These are phyloP conservation scores for Pelmatolapia mariae DNA, from an alignment of 2,113 vertebrate species.

Conservation along the genomic window DNA sequence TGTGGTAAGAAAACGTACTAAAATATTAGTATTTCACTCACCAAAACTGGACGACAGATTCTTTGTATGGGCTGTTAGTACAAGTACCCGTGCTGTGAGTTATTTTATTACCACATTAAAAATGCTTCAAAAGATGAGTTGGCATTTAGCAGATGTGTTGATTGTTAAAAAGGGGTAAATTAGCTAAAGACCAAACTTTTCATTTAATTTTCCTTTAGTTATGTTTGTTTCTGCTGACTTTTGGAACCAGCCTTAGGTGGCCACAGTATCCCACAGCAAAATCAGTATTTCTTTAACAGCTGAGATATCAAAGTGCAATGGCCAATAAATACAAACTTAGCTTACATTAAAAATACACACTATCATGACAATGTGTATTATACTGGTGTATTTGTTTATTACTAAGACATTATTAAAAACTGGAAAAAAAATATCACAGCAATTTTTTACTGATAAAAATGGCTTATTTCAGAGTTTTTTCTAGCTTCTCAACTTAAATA, in stretches of 20 bases:
- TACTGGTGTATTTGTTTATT: background rate
- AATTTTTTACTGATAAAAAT: background rate
- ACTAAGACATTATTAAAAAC: background rate
- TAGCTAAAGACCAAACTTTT: background rate
- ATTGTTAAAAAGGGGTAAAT: background rate
- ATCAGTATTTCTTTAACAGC: background rate
- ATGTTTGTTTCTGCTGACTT: background rate
- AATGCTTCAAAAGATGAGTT: background rate
- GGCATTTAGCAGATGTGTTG: background rate
- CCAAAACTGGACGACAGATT: background rate
- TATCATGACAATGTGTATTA: background rate
- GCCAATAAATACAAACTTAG: background rate
- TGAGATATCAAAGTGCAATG: background rate
- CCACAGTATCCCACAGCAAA: background rate
- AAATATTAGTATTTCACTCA: background rate
- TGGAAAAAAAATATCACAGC: fast-evolving
- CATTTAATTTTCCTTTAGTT: background rate
- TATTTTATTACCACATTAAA: background rate
- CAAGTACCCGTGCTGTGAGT: background rate
- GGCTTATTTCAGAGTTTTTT: background rate
- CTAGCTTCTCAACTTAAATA: background rate
- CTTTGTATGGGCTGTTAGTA: background rate
- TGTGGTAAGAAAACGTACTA: background rate
- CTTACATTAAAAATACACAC: background rate
- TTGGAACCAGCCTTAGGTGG: fast-evolving